A percentile compares a stretch with the other conserved stretches of the same genome.
Conservation (phyloP, 2,113 vertebrate species). For the Origma solitaria region DNA sequence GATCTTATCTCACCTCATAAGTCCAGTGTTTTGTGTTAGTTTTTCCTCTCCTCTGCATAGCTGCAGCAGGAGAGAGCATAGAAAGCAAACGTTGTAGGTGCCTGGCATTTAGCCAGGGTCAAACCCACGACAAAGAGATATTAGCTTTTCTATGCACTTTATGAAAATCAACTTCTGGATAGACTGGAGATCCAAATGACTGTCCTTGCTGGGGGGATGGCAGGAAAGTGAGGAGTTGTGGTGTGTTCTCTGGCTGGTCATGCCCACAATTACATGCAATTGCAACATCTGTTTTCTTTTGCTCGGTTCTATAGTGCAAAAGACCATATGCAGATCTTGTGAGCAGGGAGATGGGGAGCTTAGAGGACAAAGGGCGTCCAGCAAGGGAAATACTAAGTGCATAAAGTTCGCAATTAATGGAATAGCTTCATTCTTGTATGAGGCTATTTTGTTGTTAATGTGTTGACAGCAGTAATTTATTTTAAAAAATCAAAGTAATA, state of each 20-base stretch:
- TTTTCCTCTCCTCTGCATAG: too few relatives aligned
- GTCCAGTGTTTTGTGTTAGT: too few relatives aligned
- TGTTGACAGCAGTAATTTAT: neutral
- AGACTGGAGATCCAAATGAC: neutral
- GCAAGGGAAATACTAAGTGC: neutral
- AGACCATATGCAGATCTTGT: neutral
- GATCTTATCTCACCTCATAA: too few relatives aligned
- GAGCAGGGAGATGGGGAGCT: neutral
- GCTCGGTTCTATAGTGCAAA: neutral
- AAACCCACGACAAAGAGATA: too few relatives aligned
- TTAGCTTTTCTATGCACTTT: neutral
- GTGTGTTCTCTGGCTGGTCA: neutral
- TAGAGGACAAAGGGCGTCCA: neutral
- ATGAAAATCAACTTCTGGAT: neutral
- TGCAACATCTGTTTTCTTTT: neutral
- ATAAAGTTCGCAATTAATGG: neutral
- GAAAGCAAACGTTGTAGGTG: too few relatives aligned
- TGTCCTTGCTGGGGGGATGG: neutral
- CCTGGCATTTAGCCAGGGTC: too few relatives aligned
- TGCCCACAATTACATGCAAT: neutral
- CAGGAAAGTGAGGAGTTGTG: neutral
- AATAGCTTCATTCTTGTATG: neutral
- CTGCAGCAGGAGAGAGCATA: too few relatives aligned
- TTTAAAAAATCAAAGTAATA: neutral
- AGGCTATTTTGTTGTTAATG: neutral